Base-by-base conservation (phyloP, 2,888 invertebrate species). In the Colostygia pectinataria region DNA sequence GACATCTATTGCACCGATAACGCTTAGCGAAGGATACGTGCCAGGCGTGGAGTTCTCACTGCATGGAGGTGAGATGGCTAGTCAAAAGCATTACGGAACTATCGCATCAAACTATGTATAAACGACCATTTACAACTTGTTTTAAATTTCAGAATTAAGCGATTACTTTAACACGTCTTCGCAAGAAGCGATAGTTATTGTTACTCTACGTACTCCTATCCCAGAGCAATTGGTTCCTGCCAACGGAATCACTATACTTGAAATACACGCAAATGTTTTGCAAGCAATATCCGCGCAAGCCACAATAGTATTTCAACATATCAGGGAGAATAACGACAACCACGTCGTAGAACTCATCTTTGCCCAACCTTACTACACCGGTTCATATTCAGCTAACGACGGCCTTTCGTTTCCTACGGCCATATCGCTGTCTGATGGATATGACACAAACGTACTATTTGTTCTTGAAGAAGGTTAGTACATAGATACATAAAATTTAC, bases 11-110 rank as follows among this genome's bases (percentile, higher is more conserved):
- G 54, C 55, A 13, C 48, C 65, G 0, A 72, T 77, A 12, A 57
- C 53, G 8, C 59, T 77, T 7, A 59, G 34, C 4, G 60, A 66
- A 44, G 74, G 71, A 27, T 68, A 62, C 45, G 49, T 55, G 6
- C 6, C 53, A 4, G 49, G 51, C 18, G 71, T 76, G 2, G n/a
- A 34, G 7, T 69, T 72, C 34, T 33, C 34, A 1, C 39, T 76
- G 43, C 51, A 53, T 6, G 20, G 20, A 20, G 20, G 20, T 20
- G 4, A n/a, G n/a, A n/a, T n/a, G n/a, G n/a, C n/a, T n/a, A n/a
- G n/a, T n/a, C n/a, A n/a, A n/a, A n/a, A n/a, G n/a, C n/a, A n/a
- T n/a, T n/a, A n/a, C n/a, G n/a, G n/a, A n/a, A n/a, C 24, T 24
- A 24, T 4, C 24, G 24, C 8, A n/a, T n/a, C n/a, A n/a, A n/a